Conservation (phyloP, 2,888 invertebrate genomes). For the Himalopsyche japonica region DNA sequence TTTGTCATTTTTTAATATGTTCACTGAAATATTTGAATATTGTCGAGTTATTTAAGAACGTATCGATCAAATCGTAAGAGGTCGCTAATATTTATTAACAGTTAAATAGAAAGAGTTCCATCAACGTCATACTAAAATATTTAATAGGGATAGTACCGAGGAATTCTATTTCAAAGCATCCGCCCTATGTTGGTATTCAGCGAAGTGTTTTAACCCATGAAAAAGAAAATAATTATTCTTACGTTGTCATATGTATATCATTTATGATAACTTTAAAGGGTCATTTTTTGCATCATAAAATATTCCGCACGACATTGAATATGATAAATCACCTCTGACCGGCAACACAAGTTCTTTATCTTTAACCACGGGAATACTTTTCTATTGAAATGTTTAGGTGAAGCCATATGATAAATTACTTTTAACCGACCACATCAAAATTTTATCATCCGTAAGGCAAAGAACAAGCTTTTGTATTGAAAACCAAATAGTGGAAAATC, state of each 20-base stretch:
- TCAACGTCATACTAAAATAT: too few relatives aligned
- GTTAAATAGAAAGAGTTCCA: too few relatives aligned
- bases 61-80: too few relatives aligned
- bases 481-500: slow-evolving; percentile 21
- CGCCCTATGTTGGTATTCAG: too few relatives aligned
- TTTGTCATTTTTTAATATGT: too few relatives aligned
- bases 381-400: slow-evolving; percentile 14
- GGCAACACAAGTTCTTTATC: slow-evolving; percentile 29
- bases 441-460: slow-evolving; percentile 4
- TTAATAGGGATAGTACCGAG: too few relatives aligned
- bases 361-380: slow-evolving; percentile 9
- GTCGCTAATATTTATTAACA: too few relatives aligned
- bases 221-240: neutral
- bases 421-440: neutral
- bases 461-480: slow-evolving; percentile 11
- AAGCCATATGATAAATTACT: slow-evolving; percentile 31
- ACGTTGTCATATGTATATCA: neutral
- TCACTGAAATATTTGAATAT: too few relatives aligned
- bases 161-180: too few relatives aligned
- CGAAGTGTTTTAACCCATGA: too few relatives aligned
- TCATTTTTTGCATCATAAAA: slow-evolving; percentile 1
- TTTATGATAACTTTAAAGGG: neutral
- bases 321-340: slow-evolving; percentile 32
- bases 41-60: too few relatives aligned
- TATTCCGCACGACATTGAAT: slow-evolving; percentile 20